Evolutionary conservation across 1,140 invertebrate genomes (phyloP), one percentile per base, ranked within the genome.

Genomic region (Aethina tumida): DNA sequence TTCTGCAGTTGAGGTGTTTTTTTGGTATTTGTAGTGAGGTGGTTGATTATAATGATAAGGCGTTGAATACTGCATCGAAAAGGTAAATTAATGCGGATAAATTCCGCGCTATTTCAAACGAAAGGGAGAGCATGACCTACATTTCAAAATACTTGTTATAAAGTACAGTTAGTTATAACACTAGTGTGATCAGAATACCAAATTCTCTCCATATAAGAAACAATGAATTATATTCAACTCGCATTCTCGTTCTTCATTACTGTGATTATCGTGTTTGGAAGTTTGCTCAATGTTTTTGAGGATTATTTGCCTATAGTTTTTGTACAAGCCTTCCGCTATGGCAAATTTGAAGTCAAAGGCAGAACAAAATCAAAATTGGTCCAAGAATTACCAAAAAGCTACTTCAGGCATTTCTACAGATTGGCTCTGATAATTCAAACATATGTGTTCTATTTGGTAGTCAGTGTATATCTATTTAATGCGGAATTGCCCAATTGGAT

Each of bases 401-500:
- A 73, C 64, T 86, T 83, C 49, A 68, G 60, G 50, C 82, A 87
- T 62, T 85, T 84, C 53, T 87, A 86, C 52, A 36, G 73, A 4
- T 74, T 80, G 50, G 71, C 77, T 10, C 41, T 75, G 13, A 62
- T 71, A 39, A 15, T 41, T 36, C 70, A 69, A 29, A 54, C 63
- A 17, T 27, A 62, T 18, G 55, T 64, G 15, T 56, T 81, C 4
- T 33, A 62, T 9, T 49, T 77, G 12, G 49, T 71, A 9, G 20
- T 67, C 5, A 43, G 51, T 19, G 65, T 58, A 47, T 77, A 69
- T 62, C 62, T 70, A 47, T 63, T 52, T 39, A 59, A 60, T 35
- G 45, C 20, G 0, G 17, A 55, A 37, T 52, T 71, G 26, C 60
- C 74, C 3, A 41, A 68, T 50, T 45, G 56, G 57, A 30, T 77